Evolutionary conservation across 2,888 invertebrate species (phyloP).

Genomic region (Cosmorhoe ocellata): DNA sequence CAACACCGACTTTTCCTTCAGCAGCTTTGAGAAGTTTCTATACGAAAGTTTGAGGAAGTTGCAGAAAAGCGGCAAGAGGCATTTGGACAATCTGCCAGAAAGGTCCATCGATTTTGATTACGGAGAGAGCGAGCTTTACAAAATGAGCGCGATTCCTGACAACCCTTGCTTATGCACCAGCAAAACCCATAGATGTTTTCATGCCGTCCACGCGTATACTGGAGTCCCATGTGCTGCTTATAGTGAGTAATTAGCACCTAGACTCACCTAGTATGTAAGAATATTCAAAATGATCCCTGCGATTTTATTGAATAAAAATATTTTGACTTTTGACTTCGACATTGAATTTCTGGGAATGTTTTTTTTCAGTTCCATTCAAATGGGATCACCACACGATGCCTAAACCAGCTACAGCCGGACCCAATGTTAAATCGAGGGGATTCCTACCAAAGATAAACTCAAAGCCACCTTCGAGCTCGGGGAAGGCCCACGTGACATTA

Average conservation of each 20-base stretch:
- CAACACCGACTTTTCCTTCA: constrained; percentile 86
- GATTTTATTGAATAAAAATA: too few relatives aligned
- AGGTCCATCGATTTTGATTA: constrained; percentile 76
- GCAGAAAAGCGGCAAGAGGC: constrained; percentile 86
- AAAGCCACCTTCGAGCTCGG: constrained; percentile 60
- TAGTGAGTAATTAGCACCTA: constrained; percentile 85
- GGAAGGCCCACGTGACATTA: constrained; percentile 84
- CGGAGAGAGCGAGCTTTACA: constrained; percentile 81
- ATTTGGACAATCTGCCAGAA: constrained; percentile 84
- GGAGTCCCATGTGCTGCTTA: constrained; percentile 94
- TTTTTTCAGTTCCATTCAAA: constrained; percentile 86
- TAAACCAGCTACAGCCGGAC: constrained; percentile 84
- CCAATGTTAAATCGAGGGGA: constrained; percentile 69
- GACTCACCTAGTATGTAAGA: too few relatives aligned
- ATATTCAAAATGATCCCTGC: too few relatives aligned
- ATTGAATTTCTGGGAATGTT: neutral
- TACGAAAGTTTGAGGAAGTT: constrained; percentile 92
- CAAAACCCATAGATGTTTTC: constrained; percentile 94
- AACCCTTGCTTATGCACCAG: constrained; percentile 92
- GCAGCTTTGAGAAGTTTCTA: constrained; percentile 93
- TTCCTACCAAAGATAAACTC: constrained; percentile 87
- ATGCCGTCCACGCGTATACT: constrained; percentile 95
- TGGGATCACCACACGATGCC: constrained; percentile 91
- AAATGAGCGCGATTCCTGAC: constrained; percentile 84
- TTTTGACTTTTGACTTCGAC: too few relatives aligned